These are phyloP conservation scores for Thripadectes ignobilis DNA, from an alignment of 2,797 vertebrate genomes.

Conservation along the genomic window DNA sequence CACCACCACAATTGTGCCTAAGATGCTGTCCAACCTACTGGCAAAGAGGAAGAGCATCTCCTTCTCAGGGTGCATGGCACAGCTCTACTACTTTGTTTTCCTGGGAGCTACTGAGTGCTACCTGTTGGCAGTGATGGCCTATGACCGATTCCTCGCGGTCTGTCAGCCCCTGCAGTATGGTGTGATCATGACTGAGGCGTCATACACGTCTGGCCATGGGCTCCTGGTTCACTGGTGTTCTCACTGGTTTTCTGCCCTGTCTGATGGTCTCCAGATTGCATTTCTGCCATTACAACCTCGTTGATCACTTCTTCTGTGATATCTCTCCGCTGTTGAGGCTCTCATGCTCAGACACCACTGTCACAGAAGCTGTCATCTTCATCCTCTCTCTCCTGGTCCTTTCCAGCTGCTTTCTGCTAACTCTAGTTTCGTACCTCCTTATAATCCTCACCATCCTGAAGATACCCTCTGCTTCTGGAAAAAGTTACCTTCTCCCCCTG, in stretches of 20 bases:
- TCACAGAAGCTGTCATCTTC: not conserved
- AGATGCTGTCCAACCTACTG: not conserved
- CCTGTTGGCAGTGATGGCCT: constrained; percentile 49
- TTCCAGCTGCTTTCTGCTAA: not conserved
- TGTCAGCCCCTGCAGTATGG: constrained; percentile 50
- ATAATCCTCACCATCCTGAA: constrained; percentile 51
- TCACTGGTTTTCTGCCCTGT: not conserved
- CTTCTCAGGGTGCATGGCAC: not conserved
- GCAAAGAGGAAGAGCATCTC: not conserved
- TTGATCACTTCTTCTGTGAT: not conserved
- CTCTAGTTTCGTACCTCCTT: not conserved
- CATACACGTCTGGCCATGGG: not conserved
- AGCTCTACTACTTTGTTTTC: constrained; percentile 56
- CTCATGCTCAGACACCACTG: not conserved
- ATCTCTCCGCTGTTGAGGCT: constrained; percentile 1
- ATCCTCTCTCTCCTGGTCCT: not conserved
- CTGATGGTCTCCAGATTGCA: not conserved
- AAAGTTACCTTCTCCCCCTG: constrained; percentile 58
- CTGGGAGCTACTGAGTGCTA: constrained; percentile 54
- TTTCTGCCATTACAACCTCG: not conserved
- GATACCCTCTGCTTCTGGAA: constrained; percentile 28
- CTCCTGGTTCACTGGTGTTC: constrained; percentile 35
- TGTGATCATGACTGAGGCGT: not conserved
- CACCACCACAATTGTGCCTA: not conserved
- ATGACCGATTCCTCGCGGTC: constrained; percentile 30